A percentile compares a stretch with the other conserved stretches of the same genome.
Conservation (phyloP, 1,140 invertebrate genomes). For the Oedothorax gibbosus region DNA sequence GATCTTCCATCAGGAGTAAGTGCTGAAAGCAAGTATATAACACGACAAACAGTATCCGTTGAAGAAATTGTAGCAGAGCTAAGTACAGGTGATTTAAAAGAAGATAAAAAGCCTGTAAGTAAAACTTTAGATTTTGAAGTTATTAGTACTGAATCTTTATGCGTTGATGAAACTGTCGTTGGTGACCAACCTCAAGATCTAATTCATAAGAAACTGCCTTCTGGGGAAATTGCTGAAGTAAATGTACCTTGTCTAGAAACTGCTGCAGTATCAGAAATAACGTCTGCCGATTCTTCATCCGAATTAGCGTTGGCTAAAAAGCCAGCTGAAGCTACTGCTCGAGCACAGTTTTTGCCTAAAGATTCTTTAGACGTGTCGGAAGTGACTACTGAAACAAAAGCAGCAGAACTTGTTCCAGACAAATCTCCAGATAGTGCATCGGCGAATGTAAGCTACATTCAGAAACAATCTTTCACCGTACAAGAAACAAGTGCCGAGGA, state of each 20-base stretch:
- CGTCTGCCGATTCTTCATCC: constrained; percentile 78
- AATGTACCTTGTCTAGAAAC: constrained; percentile 46
- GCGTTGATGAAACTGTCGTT: constrained; percentile 51
- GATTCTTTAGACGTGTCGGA: constrained; percentile 57
- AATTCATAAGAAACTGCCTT: constrained; percentile 21
- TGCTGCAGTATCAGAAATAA: constrained; percentile 73
- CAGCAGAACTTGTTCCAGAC: constrained; percentile 23
- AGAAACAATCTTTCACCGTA: constrained; percentile 44
- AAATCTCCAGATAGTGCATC: constrained; percentile 36
- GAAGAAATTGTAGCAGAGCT: constrained; percentile 59
- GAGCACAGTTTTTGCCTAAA: constrained; percentile 48
- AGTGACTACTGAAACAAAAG: constrained; percentile 26
- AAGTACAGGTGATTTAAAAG: constrained; percentile 50
- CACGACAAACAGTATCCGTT: constrained; percentile 56
- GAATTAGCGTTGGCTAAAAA: constrained; percentile 74
- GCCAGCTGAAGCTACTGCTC: constrained; percentile 43
- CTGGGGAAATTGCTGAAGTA: constrained; percentile 41
- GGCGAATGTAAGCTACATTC: constrained; percentile 39
- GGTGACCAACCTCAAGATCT: constrained; percentile 56
- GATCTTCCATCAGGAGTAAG: constrained; percentile 62
- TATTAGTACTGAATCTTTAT: constrained; percentile 48
- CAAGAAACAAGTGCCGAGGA: constrained; percentile 49
- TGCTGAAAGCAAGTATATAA: constrained; percentile 32
- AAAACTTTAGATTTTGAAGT: constrained; percentile 50
- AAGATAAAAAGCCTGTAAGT: constrained; percentile 28